phyloP scores from a whole-genome alignment of 2,113 vertebrate species.

The Myrmophylax atrothorax region DNA sequence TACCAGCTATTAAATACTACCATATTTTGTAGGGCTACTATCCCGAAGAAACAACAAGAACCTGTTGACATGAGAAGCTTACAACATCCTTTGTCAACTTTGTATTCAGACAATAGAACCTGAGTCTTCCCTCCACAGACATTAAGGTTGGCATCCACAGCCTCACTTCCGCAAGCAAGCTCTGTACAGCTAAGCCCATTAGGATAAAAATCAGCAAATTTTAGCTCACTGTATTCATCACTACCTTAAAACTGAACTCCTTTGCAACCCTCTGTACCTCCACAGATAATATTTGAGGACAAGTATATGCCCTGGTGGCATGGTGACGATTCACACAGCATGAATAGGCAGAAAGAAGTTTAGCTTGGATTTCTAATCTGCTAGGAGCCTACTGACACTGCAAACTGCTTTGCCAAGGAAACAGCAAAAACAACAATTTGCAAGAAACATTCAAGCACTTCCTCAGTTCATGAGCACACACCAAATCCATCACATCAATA shows the following conservation, averaged over 20 bases:
- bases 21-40: not conserved
- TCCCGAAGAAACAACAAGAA: not conserved
- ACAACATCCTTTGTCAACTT: not conserved
- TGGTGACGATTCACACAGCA: not conserved
- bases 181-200: not conserved
- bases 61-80: not conserved
- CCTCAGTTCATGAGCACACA: not conserved
- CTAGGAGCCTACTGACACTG: not conserved
- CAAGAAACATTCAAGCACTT: not conserved
- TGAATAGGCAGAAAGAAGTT: not conserved
- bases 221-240: not conserved
- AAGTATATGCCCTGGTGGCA: not conserved
- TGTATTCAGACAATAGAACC: not conserved
- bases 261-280: not conserved
- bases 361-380: not conserved
- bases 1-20: not conserved
- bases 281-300: not conserved
- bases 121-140: not conserved
- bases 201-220: not conserved
- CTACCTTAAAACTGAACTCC: not conserved
- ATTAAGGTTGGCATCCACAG: not conserved
- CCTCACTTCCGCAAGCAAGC: not conserved
- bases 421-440: not conserved
- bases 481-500: not conserved
- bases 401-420: not conserved